A percentile compares a stretch with the other conserved stretches of the same genome.
Conservation (phyloP, 2,888 invertebrate genomes). For the Ophion costatus region DNA sequence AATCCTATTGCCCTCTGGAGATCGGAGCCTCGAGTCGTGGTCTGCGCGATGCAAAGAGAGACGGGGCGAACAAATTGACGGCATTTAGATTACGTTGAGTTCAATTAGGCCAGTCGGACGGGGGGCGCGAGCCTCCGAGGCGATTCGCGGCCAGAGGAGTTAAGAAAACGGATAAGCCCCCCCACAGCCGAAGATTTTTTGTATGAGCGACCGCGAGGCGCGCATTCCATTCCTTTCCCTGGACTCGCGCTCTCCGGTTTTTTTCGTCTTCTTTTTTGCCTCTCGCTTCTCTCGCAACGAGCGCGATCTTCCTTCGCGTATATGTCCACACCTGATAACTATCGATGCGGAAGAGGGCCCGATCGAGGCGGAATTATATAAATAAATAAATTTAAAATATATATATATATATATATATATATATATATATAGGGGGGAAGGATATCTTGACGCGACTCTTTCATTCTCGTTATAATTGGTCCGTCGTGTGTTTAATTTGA, state of each 20-base stretch:
- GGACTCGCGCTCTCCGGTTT: slow-evolving; percentile 41
- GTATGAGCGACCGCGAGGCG: slow-evolving; percentile 58
- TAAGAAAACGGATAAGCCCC: slow-evolving; percentile 62
- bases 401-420: too few species aligned
- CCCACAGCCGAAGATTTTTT: slow-evolving; percentile 49
- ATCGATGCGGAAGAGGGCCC: slow-evolving; percentile 48
- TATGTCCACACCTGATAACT: slow-evolving; percentile 63
- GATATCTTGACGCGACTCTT: slow-evolving; percentile 40
- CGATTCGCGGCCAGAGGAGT: slow-evolving; percentile 12
- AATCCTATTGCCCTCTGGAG: slow-evolving; percentile 1
- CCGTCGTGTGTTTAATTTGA: slow-evolving; percentile 64
- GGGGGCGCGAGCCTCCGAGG: slow-evolving; percentile 52
- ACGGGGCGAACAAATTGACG: slow-evolving; percentile 73
- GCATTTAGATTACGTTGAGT: slow-evolving; percentile 76
- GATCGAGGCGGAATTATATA: slow-evolving; percentile 11
- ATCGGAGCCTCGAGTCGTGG: slow-evolving; percentile 16
- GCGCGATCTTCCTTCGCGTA: slow-evolving; percentile 52
- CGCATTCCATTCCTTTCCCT: slow-evolving; percentile 65
- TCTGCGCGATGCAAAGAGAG: slow-evolving; percentile 20
- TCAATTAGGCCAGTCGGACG: slow-evolving; percentile 73
- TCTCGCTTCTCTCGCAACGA: slow-evolving; percentile 43
- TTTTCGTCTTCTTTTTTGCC: slow-evolving; percentile 16
- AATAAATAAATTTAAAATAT: neutral
- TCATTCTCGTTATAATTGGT: slow-evolving; percentile 49
- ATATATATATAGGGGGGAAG: neutral